phyloP scores from a whole-genome alignment of 2,113 vertebrate genomes.

The Numida meleagris region DNA sequence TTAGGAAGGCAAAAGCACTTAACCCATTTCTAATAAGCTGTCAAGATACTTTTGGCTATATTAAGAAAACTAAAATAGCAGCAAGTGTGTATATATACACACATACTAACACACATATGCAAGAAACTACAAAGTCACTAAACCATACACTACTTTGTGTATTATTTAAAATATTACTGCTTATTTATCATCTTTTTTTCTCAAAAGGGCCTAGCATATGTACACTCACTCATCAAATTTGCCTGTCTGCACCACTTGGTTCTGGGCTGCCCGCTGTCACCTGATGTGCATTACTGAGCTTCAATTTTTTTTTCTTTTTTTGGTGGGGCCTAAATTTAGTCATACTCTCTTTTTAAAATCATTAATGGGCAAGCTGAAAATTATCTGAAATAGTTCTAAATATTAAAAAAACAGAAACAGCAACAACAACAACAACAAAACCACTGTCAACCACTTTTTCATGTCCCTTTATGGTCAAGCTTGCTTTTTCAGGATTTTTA shows the following conservation, averaged over 20 bases:
- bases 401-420: background rate
- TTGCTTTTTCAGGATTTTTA: background rate
- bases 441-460: background rate
- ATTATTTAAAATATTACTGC: background rate
- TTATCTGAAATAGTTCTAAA: background rate
- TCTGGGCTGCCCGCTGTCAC: background rate
- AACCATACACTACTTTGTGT: fast-evolving
- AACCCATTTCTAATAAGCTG: background rate
- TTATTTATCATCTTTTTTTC: background rate
- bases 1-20: slow-evolving; percentile 4
- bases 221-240: background rate
- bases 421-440: fast-evolving
- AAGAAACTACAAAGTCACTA: background rate
- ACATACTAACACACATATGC: background rate
- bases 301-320: background rate
- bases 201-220: background rate
- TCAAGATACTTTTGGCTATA: background rate
- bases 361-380: background rate
- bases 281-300: background rate
- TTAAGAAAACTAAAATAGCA: background rate
- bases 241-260: background rate
- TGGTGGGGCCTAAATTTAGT: fast-evolving
- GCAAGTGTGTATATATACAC: background rate
- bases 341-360: background rate
- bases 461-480: background rate